These are phyloP conservation scores for Sphecodes monilicornis DNA, from an alignment of 2,888 invertebrate species.

Conservation along the genomic window DNA sequence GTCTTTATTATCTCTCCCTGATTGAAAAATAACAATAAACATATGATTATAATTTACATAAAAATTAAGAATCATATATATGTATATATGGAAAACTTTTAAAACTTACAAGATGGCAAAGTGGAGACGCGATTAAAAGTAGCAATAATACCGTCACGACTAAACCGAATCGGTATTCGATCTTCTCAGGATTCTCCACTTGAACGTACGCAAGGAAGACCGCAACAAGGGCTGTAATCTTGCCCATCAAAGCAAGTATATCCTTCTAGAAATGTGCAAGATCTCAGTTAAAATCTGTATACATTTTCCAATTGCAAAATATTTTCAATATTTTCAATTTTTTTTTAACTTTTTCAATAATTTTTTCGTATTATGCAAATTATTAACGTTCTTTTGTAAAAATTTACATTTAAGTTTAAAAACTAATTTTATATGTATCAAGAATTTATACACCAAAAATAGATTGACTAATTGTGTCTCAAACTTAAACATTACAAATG, in stretches of 20 bases:
- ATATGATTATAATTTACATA: neutral
- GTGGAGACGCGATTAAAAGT: conserved; percentile 89
- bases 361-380: no score
- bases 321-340: no score
- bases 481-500: neutral
- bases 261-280: conserved; percentile 54
- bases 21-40: conserved; percentile 12
- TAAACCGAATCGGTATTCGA: conserved; percentile 90
- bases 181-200: conserved; percentile 87
- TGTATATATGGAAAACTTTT: neutral
- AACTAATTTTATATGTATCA: no score
- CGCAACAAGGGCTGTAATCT: conserved; percentile 86
- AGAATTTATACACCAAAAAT: neutral
- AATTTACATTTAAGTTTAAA: no score
- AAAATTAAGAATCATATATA: neutral
- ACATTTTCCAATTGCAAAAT: neutral
- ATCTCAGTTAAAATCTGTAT: neutral
- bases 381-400: no score
- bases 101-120: conserved; percentile 88
- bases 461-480: neutral
- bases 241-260: conserved; percentile 82
- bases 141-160: conserved; percentile 90
- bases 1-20: conserved; percentile 91
- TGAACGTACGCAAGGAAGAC: conserved; percentile 88
- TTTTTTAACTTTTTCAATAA: no score